Conservation (phyloP, 2,113 vertebrate genomes). For the Petrocephalus zakoni region DNA sequence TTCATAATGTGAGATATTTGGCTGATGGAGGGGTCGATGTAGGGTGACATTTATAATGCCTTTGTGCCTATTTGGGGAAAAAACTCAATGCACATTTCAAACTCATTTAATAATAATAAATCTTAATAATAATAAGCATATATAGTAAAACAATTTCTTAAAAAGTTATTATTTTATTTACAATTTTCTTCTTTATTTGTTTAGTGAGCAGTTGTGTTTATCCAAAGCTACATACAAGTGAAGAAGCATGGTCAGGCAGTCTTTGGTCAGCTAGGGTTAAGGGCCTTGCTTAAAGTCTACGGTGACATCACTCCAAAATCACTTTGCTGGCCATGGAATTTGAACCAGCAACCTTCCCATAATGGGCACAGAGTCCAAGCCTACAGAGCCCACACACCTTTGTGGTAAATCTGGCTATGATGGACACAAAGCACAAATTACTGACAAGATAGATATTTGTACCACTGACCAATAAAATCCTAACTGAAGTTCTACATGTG, state of each 20-base stretch:
- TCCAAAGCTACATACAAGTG: not conserved
- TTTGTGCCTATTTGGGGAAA: not conserved
- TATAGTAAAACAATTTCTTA: not conserved
- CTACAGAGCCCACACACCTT: not conserved
- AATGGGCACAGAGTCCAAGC: not conserved
- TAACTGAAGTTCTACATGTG: not conserved
- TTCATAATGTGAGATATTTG: not conserved
- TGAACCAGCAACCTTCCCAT: not conserved
- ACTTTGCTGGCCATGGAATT: not conserved
- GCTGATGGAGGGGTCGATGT: not conserved
- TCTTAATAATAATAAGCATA: not conserved
- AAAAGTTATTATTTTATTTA: not conserved
- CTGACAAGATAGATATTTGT: not conserved
- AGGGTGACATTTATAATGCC: not conserved
- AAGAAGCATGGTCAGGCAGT: not conserved
- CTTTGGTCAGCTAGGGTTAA: not conserved
- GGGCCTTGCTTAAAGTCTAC: not conserved
- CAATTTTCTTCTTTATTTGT: not conserved
- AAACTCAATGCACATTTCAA: not conserved
- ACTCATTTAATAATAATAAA: not conserved
- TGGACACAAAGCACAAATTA: not conserved
- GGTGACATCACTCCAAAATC: not conserved
- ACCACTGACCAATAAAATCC: not conserved
- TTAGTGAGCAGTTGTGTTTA: not conserved
- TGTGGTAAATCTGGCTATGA: not conserved